Percentiles rank a stretch among this genome's conserved stretches.
These are phyloP conservation scores for Meliscaeva auricollis DNA, from an alignment of 2,888 invertebrate species.

Conservation along the genomic window DNA sequence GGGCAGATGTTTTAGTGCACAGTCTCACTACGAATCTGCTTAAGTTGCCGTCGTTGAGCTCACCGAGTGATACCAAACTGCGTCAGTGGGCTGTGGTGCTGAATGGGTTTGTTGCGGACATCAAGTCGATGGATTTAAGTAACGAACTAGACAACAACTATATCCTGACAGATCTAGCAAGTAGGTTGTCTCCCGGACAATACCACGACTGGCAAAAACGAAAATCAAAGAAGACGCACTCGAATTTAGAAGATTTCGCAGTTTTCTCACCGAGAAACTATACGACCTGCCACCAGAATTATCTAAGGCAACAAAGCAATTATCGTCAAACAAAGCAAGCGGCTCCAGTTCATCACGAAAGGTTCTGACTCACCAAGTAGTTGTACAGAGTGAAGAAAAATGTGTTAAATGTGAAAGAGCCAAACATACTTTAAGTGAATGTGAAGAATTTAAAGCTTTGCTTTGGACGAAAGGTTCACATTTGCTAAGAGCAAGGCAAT, in stretches of 20 bases:
- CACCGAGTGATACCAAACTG: conserved; percentile 6
- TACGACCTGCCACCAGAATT: background rate
- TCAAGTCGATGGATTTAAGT: conserved; percentile 18
- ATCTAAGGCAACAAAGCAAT: background rate
- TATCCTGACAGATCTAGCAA: conserved; percentile 27
- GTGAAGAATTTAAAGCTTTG: conserved; percentile 13
- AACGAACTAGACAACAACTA: conserved; percentile 22
- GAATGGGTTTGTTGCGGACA: conserved; percentile 35
- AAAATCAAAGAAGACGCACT: background rate
- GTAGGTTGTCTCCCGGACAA: conserved; percentile 8
- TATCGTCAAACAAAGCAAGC: background rate
- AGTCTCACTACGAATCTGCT: conserved; percentile 27
- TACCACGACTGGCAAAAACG: conserved; percentile 6
- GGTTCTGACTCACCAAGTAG: conserved; percentile 18
- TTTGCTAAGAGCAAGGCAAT: background rate
- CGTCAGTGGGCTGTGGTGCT: conserved; percentile 17
- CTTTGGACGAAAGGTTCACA: background rate
- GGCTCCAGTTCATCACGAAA: conserved; percentile 10
- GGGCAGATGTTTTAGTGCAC: conserved; percentile 25
- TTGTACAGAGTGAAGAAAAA: background rate
- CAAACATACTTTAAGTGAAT: conserved; percentile 11
- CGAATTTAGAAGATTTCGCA: background rate
- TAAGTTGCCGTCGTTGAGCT: conserved; percentile 19
- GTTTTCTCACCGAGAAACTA: background rate
- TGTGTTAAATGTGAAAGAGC: conserved; percentile 3